Evolutionary conservation across 2,113 vertebrate genomes (phyloP).

Genomic region (Gobiocypris rarus): DNA sequence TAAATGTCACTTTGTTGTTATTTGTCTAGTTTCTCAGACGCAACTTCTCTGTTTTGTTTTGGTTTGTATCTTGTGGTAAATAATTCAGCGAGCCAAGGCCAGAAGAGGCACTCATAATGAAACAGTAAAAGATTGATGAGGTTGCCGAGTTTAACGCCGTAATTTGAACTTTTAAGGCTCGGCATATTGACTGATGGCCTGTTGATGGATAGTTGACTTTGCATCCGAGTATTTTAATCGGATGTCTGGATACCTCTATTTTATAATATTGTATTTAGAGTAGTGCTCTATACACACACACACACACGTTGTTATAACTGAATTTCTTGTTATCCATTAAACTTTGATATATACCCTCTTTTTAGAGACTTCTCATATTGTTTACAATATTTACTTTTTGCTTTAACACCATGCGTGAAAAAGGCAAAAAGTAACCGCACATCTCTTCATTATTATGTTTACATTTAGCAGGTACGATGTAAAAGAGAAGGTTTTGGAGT

Average conservation of each 20-base stretch:
- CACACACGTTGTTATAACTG: too few species aligned
- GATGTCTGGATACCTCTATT: background rate
- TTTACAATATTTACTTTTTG: background rate
- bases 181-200: slow-evolving; percentile 46
- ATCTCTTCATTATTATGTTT: background rate
- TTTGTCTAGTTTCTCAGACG: background rate
- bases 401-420: background rate
- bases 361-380: too few species aligned
- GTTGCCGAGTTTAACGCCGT: slow-evolving; percentile 64
- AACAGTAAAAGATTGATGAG: slow-evolving; percentile 75
- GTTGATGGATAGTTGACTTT: background rate
- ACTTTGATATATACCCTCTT: too few species aligned
- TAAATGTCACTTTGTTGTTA: background rate
- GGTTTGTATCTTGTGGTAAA: slow-evolving; percentile 62
- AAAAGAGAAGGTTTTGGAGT: slow-evolving; percentile 27
- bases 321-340: too few species aligned
- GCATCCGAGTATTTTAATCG: slow-evolving; percentile 2
- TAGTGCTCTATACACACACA: too few species aligned
- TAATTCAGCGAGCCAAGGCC: slow-evolving; percentile 71
- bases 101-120: slow-evolving; percentile 62
- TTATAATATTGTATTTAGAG: background rate
- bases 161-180: slow-evolving; percentile 64
- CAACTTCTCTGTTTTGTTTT: slow-evolving; percentile 55
- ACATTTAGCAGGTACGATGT: background rate
- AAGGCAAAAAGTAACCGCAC: too few species aligned